Conservation (phyloP, 2,888 invertebrate genomes). For the Pharmacophagus antenor region DNA sequence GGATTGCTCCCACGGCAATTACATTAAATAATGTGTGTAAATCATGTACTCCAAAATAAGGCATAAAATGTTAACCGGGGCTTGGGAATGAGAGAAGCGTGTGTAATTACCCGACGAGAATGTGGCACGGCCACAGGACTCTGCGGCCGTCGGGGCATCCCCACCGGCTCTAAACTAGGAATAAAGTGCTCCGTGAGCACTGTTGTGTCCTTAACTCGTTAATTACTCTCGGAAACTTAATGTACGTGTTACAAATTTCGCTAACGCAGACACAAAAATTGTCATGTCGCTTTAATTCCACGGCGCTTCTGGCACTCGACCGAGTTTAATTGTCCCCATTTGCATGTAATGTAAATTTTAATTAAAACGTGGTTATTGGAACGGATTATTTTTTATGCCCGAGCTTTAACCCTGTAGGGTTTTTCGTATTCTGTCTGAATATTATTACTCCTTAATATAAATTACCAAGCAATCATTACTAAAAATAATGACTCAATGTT, state of each 20-base stretch:
- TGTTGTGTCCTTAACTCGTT: slow-evolving; percentile 65
- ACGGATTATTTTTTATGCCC: slow-evolving; percentile 33
- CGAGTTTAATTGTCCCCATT: slow-evolving; percentile 30
- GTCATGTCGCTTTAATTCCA: slow-evolving; percentile 29
- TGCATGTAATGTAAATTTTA: slow-evolving; percentile 31
- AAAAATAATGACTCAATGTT: background rate
- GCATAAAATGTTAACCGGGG: slow-evolving; percentile 72
- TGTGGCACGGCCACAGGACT: slow-evolving; percentile 69
- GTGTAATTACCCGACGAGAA: slow-evolving; percentile 77
- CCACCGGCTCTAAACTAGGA: slow-evolving; percentile 65
- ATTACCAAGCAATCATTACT: background rate
- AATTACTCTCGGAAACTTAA: slow-evolving; percentile 67
- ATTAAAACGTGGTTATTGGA: slow-evolving; percentile 37
- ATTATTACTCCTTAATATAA: slow-evolving; percentile 35
- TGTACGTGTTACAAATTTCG: slow-evolving; percentile 56
- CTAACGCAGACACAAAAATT: slow-evolving; percentile 36
- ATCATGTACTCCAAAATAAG: slow-evolving; percentile 75
- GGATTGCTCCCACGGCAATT: slow-evolving; percentile 71
- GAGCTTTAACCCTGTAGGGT: slow-evolving; percentile 34
- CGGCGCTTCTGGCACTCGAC: slow-evolving; percentile 30
- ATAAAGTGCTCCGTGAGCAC: slow-evolving; percentile 59
- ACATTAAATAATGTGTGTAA: slow-evolving; percentile 69
- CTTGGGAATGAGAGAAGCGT: slow-evolving; percentile 72
- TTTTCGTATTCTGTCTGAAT: background rate
- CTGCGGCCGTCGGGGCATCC: slow-evolving; percentile 62